Conservation (phyloP, 2,888 invertebrate species). For the Amphipyra berbera region DNA sequence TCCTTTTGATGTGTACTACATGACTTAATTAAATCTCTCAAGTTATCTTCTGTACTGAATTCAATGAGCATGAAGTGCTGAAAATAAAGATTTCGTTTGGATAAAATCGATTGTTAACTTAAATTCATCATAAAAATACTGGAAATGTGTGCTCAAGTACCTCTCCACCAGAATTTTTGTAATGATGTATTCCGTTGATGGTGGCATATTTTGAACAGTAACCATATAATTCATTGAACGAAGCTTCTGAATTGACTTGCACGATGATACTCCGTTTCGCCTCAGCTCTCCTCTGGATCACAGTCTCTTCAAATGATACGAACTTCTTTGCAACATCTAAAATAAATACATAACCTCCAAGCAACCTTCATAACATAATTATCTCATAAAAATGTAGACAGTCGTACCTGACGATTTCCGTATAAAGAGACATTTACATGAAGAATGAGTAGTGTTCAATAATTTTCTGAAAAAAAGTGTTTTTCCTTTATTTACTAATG, state of each 20-base stretch:
- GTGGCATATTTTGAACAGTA: constrained; percentile 92
- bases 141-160: constrained; percentile 60
- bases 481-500: constrained; percentile 74
- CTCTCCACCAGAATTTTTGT: constrained; percentile 85
- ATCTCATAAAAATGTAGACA: constrained; percentile 28
- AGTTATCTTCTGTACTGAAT: constrained; percentile 89
- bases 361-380: constrained; percentile 61
- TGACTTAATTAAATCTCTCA: constrained; percentile 87
- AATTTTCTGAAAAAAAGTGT: constrained; percentile 71
- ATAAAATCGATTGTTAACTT: too few relatives aligned
- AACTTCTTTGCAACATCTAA: constrained; percentile 78
- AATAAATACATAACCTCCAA: constrained; percentile 81
- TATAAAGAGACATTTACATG: constrained; percentile 72
- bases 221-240: constrained; percentile 91
- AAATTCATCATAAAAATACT: neutral
- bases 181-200: constrained; percentile 92
- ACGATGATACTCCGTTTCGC: constrained; percentile 93
- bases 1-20: constrained; percentile 90
- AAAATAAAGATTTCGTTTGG: constrained; percentile 10
- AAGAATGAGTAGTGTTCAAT: constrained; percentile 61
- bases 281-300: constrained; percentile 90
- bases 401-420: constrained; percentile 78
- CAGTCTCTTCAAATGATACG: constrained; percentile 89
- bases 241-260: constrained; percentile 93
- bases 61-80: constrained; percentile 94